A percentile compares a stretch with the other conserved stretches of the same genome.
Conservation (phyloP, 2,113 vertebrate species). For the Lophura nycthemera region DNA sequence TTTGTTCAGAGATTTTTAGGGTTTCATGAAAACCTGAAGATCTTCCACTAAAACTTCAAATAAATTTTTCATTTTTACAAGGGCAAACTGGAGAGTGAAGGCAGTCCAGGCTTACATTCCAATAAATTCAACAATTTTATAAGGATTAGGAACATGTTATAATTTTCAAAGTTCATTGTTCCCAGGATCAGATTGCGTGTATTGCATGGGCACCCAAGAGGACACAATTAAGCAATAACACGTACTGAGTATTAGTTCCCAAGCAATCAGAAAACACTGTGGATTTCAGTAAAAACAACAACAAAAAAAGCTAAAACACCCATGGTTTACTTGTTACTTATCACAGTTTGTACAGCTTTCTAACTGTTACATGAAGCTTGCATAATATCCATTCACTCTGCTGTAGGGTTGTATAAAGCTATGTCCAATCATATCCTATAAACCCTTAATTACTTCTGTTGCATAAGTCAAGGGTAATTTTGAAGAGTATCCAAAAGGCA, state of each 20-base stretch:
- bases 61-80: background rate
- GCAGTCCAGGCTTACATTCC: background rate
- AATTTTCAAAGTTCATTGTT: constrained; percentile 35
- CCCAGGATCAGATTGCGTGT: background rate
- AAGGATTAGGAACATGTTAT: constrained; percentile 10
- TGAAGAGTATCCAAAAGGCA: background rate
- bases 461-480: constrained; percentile 14
- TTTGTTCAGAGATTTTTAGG: constrained; percentile 16
- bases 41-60: background rate
- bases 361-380: fast-evolving
- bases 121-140: constrained; percentile 4
- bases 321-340: constrained; percentile 21
- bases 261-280: constrained; percentile 9
- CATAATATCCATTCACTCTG: background rate
- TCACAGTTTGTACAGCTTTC: constrained; percentile 42
- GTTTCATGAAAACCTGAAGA: background rate
- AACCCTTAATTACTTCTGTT: constrained; percentile 27
- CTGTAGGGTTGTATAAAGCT: background rate
- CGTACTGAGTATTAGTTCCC: constrained; percentile 6
- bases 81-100: background rate
- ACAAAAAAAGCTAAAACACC: background rate
- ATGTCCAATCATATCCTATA: background rate
- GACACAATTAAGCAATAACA: constrained; percentile 54
- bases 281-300: background rate
- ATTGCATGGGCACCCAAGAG: constrained; percentile 45